Percentiles rank a stretch among this genome's conserved stretches.
Evolutionary conservation across 1,140 invertebrate genomes (phyloP).

Genomic region (Rhagoletis pomonella): DNA sequence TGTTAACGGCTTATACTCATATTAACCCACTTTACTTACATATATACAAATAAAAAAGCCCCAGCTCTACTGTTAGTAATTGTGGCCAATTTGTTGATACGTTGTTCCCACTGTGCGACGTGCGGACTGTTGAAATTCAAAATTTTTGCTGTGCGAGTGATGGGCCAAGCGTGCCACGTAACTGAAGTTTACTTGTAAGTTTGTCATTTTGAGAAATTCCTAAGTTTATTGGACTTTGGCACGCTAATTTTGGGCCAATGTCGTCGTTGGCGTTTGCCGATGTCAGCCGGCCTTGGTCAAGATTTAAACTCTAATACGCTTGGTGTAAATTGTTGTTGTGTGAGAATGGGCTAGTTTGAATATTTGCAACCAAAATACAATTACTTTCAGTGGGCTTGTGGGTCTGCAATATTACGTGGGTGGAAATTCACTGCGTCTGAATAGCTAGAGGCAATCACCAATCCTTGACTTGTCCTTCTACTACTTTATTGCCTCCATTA

Average conservation of each 20-base stretch:
- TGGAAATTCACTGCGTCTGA: not conserved
- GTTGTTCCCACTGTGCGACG: no score
- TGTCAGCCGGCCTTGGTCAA: slow-evolving; percentile 48
- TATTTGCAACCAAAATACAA: slow-evolving; percentile 1
- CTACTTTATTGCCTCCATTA: slow-evolving; percentile 5
- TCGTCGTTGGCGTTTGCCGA: slow-evolving; percentile 28
- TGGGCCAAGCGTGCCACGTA: not conserved
- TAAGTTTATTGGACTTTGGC: slow-evolving; percentile 51
- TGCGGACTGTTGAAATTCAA: not conserved
- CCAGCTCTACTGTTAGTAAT: no score
- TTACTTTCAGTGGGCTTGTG: not conserved
- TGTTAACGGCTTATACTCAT: no score
- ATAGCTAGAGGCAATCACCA: not conserved
- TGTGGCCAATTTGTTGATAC: no score
- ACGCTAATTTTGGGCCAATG: slow-evolving; percentile 49
- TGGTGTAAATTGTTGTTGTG: not conserved
- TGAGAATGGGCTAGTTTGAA: not conserved
- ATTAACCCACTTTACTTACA: no score
- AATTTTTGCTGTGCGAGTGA: not conserved
- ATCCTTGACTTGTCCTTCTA: not conserved
- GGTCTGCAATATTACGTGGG: not conserved
- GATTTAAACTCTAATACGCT: slow-evolving; percentile 41
- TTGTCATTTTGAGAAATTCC: slow-evolving; percentile 11
- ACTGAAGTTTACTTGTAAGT: not conserved
- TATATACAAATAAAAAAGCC: no score